Conservation (phyloP, 2,888 invertebrate species). For the Coenonympha arcania region DNA sequence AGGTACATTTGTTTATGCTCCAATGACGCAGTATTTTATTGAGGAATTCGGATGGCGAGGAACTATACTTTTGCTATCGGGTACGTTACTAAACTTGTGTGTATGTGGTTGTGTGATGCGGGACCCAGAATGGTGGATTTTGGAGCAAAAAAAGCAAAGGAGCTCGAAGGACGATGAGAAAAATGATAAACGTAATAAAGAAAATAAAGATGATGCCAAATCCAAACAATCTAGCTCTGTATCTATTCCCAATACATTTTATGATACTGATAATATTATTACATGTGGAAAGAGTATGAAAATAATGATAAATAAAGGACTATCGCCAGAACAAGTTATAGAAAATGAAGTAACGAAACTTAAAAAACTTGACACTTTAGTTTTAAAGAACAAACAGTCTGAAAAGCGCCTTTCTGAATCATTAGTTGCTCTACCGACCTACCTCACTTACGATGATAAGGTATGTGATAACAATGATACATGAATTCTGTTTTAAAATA, state of each 20-base stretch:
- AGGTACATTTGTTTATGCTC: conserved; percentile 91
- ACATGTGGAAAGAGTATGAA: conserved; percentile 54
- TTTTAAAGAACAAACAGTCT: conserved; percentile 37
- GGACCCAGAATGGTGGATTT: conserved; percentile 87
- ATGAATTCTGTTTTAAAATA: too few relatives aligned
- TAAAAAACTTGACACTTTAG: conserved; percentile 42
- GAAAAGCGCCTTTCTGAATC: conserved; percentile 67
- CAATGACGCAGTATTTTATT: conserved; percentile 85
- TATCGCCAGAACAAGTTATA: conserved; percentile 51
- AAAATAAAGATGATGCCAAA: conserved; percentile 43
- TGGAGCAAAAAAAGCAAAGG: conserved; percentile 75
- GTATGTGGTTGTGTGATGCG: conserved; percentile 90
- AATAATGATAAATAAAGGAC: conserved; percentile 46
- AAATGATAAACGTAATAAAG: conserved; percentile 30
- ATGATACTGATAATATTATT: conserved; percentile 50
- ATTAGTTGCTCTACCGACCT: conserved; percentile 83
- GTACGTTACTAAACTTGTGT: conserved; percentile 87
- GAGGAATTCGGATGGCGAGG: conserved; percentile 89
- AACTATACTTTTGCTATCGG: conserved; percentile 84
- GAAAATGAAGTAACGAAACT: conserved; percentile 52
- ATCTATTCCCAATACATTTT: conserved; percentile 64
- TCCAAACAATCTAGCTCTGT: conserved; percentile 67
- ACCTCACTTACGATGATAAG: conserved; percentile 79
- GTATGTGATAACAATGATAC: conserved; percentile 54
- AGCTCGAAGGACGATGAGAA: conserved; percentile 29